Base-by-base conservation (phyloP, 2,797 vertebrate genomes). In the Tenualosa thibaudeaui region DNA sequence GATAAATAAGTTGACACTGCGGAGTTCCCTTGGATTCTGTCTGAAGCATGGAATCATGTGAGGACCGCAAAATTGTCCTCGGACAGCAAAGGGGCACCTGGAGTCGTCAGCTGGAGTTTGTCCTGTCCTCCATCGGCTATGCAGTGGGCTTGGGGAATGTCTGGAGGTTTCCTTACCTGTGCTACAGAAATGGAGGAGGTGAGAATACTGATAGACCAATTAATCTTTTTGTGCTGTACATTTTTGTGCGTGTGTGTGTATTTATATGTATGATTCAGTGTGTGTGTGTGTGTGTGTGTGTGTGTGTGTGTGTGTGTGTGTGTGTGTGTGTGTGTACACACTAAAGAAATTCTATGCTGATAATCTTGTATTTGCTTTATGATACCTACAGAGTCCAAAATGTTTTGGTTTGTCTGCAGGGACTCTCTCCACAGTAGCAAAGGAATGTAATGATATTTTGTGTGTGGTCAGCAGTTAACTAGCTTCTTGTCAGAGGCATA, bases 151-250 rank as follows among this genome's bases (percentile, higher is more conserved):
- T 88, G 3, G 86, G 88, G 40, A 88, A 88, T 40, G 82, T 88
- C 3, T 88, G 88, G 88, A 81, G 86, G 46, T 88, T 88, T 60
- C 86, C 87, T 2, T 88, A 85, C 68, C 49, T 88, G 4, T 88
- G 87, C 56, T 88, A 50, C 26, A 84, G 82, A 51, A 86, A 51
- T 81, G 85, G 87, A 71, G 87, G 87, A 81, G 85, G 85, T 86
- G 83, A 84, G 51, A 13, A 71, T 15, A 49, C 4, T 49, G 46
- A 49, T 8, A 49, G 46, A 49, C 7, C 4, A 49, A 49, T 1
- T 49, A 1, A 49, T 49, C 46, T 49, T 49, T 8, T 8, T 49
- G 46, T 49, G 46, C 46, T 49, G n/a, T 62, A 8, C 10, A 2
- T 26, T n/a, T 62, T n/a, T 62, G 60, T 71, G 26, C 37, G 65